These are phyloP conservation scores for Rhea pennata DNA, from an alignment of 2,113 vertebrate genomes.

Conservation along the genomic window DNA sequence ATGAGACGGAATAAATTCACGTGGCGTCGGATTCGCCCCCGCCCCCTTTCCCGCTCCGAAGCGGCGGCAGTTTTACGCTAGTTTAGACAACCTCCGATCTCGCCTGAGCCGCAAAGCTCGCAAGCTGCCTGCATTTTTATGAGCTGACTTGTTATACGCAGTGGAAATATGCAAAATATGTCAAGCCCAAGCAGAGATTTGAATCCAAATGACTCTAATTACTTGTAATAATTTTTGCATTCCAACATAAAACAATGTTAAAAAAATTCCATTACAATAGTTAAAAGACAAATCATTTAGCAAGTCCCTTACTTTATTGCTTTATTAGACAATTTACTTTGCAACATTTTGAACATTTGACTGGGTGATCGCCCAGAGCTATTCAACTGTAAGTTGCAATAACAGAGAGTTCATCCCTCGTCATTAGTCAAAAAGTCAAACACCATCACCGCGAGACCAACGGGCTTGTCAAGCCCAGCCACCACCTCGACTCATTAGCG, in stretches of 20 bases:
- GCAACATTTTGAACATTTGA: conserved; percentile 30
- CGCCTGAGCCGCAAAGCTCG: neutral
- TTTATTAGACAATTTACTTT: conserved; percentile 68
- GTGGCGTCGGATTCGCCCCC: neutral
- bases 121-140: conserved; percentile 72
- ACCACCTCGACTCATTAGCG: neutral
- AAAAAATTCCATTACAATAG: conserved; percentile 55
- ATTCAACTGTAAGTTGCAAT: neutral
- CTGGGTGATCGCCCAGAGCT: conserved; percentile 50
- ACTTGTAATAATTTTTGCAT: conserved; percentile 79
- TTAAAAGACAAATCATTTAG: conserved; percentile 78
- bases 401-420: conserved; percentile 23
- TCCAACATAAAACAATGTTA: conserved; percentile 74
- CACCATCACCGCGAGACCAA: conserved; percentile 27
- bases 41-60: neutral
- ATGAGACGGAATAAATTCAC: conserved; percentile 36
- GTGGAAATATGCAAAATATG: conserved; percentile 61
- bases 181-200: conserved; percentile 73
- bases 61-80: conserved; percentile 40
- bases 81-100: conserved; percentile 26
- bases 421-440: conserved; percentile 59
- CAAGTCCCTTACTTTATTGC: conserved; percentile 48
- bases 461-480: conserved; percentile 61
- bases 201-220: conserved; percentile 78
- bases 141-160: conserved; percentile 67